Evolutionary conservation across 1,140 invertebrate genomes (phyloP).

Genomic region (Drosophila kanapiae): DNA sequence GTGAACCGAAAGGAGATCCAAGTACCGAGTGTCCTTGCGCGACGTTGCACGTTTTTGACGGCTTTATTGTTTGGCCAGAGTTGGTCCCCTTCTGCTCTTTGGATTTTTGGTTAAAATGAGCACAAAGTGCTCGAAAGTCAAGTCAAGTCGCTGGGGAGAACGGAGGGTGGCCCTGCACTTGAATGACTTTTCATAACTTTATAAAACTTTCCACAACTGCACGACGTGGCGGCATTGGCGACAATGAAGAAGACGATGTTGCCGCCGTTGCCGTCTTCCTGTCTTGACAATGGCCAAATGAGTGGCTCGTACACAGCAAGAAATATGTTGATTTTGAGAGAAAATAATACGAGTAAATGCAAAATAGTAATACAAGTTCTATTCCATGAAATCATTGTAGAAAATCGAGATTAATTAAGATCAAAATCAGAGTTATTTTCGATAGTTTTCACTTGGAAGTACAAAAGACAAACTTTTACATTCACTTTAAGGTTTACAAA

Average conservation of each 20-base stretch:
- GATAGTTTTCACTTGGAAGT: background rate
- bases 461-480: background rate
- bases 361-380: background rate
- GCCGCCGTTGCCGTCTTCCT: slow-evolving; percentile 8
- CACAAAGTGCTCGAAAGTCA: slow-evolving; percentile 78
- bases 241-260: slow-evolving; percentile 63
- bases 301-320: slow-evolving; percentile 27
- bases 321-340: background rate
- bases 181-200: slow-evolving; percentile 83
- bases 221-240: slow-evolving; percentile 16
- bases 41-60: slow-evolving; percentile 73
- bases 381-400: background rate
- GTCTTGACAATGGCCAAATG: slow-evolving; percentile 68
- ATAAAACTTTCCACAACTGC: slow-evolving; percentile 69
- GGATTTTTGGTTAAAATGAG: slow-evolving; percentile 59
- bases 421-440: background rate
- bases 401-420: background rate
- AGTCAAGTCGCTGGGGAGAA: slow-evolving; percentile 51
- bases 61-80: slow-evolving; percentile 70
- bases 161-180: slow-evolving; percentile 48
- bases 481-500: background rate
- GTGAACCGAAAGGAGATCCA: slow-evolving; percentile 10
- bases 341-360: background rate
- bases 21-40: slow-evolving; percentile 44
- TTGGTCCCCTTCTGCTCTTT: background rate